Base-by-base conservation (phyloP, 2,888 invertebrate genomes). In the Lithophane leautieri region DNA sequence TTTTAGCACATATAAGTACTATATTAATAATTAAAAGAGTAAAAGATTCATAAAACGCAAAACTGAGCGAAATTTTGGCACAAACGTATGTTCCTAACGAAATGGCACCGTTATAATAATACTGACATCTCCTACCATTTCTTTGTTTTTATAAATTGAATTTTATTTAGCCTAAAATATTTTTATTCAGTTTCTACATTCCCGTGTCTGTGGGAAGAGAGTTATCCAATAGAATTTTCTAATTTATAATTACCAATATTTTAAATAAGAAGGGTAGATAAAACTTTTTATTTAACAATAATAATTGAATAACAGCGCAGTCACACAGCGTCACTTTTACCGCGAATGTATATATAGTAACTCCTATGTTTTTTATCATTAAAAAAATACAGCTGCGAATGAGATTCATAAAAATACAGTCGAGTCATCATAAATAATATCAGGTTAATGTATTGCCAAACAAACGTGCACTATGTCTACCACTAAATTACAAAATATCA, bases 391-490 rank as follows among this genome's bases (percentile, higher is more conserved):
- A 92, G 91, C 92, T 91, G 93, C 90, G 81, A 85, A 91, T 91
- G 92, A 93, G 92, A 93, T 92, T 93, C 92, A 88, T 89, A 88
- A 89, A 89, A 90, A 89, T 89, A 91, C 90, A 91, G 89, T 90
- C 89, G 78, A 89, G 88, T 87, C 85, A 84, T 86, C 86, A 86
- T 84, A 85, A 89, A 89, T 89, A 86, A 84, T 86, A 87, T 84
- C 85, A 84, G 79, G 84, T 87, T 89, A 88, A 87, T 76, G 91
- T 93, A 93, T 94, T 92, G 94, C 94, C 94, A 94, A 93, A 88
- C 92, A 90, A 90, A 90, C 96, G 96, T 95, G 96, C 96, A 95
- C 94, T 94, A 95, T 87, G 87, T 91, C 93, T 92, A 93, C 89
- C 77, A 85, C 90, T 91, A 91, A 89, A 79, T 89, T 92, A 91